Evolutionary conservation across 2,797 vertebrate species (phyloP), one percentile per base, ranked within the genome.

Genomic region (Alfaro cultratus): DNA sequence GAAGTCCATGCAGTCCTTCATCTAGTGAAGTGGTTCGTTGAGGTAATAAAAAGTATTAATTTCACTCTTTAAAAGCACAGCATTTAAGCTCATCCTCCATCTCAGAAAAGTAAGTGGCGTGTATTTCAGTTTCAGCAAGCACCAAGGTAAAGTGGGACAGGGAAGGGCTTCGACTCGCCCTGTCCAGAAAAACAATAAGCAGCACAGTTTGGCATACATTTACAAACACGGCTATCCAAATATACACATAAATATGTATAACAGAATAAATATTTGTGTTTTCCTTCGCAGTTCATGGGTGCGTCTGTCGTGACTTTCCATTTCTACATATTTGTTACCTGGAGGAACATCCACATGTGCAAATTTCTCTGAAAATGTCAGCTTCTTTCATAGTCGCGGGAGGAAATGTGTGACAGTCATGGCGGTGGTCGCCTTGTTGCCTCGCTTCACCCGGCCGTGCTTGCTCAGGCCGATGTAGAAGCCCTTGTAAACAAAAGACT

Each of bases 321-420:
- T 92, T 90, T 92, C 85, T 83, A 75, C 41, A 72, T 72, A 46
- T 29, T 18, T 91, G 78, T 95, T 95, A 97, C 95, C 95, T 95
- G 93, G 93, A 95, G 94, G 87, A 91, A 90, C 92, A 94, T 95
- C 95, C 94, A 90, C 91, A 88, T 97, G 97, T 98, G 97, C 97
- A 97, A 98, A 97, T 94, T 77, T 89, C 39, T 92, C 91, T 87
- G 88, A 92, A 93, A 92, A 90, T 91, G 93, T 87, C 86, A 83
- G 87, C 91, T 89, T 90, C 80, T 90, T 92, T 98, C 95, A 98
- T 93, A 99, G 96, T 89, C 98, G 96, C 0, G 98, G 98, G 86
- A 99, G 96, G 94, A 99, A 99, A 90, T 99, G 98, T 76, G 98
- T 99, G 89, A 97, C 97, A 4, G 97, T 98, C 97, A 97, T 97